A percentile compares a stretch with the other conserved stretches of the same genome.
Evolutionary conservation across 2,113 vertebrate species (phyloP).

Genomic region (Dipodomys ordii): DNA sequence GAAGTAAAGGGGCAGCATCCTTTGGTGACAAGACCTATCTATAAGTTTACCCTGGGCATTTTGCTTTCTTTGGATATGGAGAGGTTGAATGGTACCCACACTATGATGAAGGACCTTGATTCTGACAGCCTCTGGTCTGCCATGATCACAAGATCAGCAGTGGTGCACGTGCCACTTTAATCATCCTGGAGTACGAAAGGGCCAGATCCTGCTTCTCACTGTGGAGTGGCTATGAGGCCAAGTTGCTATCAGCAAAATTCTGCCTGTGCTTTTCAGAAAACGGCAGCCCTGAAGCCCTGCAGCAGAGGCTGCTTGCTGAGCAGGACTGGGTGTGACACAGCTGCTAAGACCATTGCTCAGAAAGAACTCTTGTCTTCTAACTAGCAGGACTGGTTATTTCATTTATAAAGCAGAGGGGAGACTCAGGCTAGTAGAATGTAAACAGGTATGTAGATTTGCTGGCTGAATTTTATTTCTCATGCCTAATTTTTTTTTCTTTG

Average conservation of each 20-base stretch:
- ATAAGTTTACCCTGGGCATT: neutral
- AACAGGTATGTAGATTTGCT: conserved; percentile 28
- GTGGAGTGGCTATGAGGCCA: neutral
- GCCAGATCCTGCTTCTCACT: neutral
- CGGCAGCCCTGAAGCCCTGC: conserved; percentile 32
- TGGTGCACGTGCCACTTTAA: neutral
- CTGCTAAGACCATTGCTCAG: neutral
- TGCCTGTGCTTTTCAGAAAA: conserved; percentile 58
- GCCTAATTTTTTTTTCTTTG: conserved; percentile 54
- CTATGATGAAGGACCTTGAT: neutral
- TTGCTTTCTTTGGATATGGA: neutral
- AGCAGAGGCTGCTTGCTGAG: conserved; percentile 36
- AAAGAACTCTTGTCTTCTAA: neutral
- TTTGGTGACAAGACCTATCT: neutral
- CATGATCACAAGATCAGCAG: neutral
- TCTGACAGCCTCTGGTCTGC: conserved; percentile 29
- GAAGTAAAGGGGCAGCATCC: neutral
- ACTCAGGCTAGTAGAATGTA: neutral
- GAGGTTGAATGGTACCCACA: neutral
- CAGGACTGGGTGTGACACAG: neutral
- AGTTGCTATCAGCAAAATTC: conserved; percentile 25
- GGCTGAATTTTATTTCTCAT: conserved; percentile 36
- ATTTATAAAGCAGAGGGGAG: conserved; percentile 35
- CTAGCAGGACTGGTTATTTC: neutral
- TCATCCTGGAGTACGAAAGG: conserved; percentile 17